These are phyloP conservation scores for Subacronicta megacephala DNA, from an alignment of 2,888 invertebrate genomes.

Conservation along the genomic window DNA sequence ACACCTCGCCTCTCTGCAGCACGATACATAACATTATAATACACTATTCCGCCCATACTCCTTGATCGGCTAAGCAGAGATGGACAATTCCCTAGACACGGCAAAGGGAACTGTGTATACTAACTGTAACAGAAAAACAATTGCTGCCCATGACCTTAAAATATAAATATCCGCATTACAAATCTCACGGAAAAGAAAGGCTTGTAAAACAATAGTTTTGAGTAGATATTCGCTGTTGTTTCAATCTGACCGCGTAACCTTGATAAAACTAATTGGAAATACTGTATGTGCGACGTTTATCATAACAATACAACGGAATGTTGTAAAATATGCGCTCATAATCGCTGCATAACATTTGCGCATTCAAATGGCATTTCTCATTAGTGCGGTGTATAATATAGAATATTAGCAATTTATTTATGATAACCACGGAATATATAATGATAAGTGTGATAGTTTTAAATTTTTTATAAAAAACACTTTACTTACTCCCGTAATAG, in stretches of 20 bases:
- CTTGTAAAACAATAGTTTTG: conserved; percentile 18
- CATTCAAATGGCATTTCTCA: conserved; percentile 5
- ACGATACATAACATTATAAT: no score
- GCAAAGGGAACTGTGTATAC: no score
- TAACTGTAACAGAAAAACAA: no score
- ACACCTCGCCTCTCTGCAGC: no score
- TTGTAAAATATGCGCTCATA: conserved; percentile 10
- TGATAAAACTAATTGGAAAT: conserved; percentile 33
- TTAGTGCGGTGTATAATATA: neutral
- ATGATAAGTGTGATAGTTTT: no score
- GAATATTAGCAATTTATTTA: neutral
- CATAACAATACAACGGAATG: conserved; percentile 31
- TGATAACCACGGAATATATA: neutral
- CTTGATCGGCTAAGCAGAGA: no score
- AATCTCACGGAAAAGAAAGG: conserved; percentile 37
- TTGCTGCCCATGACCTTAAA: conserved; percentile 18
- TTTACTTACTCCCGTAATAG: no score
- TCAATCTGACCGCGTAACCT: conserved; percentile 28
- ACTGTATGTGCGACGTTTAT: conserved; percentile 28
- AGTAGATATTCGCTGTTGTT: conserved; percentile 29
- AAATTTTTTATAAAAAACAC: no score
- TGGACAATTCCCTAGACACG: no score
- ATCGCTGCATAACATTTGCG: conserved; percentile 18
- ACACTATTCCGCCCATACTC: no score
- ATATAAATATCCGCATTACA: conserved; percentile 9